Percentiles rank a stretch among this genome's conserved stretches.
These are phyloP conservation scores for Parauchenoglanis ngamensis DNA, from an alignment of 2,797 vertebrate species.

Conservation along the genomic window DNA sequence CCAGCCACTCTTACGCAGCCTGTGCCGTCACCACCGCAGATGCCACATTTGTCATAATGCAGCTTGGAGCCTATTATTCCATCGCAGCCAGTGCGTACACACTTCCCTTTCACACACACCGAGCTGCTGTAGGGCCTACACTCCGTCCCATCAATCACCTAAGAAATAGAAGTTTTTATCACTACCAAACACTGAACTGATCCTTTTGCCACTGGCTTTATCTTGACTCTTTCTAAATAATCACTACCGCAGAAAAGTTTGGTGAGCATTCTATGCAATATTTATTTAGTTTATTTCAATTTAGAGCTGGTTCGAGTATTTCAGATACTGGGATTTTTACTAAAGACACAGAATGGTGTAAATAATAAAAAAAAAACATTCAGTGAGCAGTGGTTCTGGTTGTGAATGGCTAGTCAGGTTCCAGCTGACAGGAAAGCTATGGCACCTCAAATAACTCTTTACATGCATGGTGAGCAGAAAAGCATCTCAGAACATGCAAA, in stretches of 20 bases:
- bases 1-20: conserved; percentile 89
- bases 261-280: not conserved
- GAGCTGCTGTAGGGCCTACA: conserved; percentile 94
- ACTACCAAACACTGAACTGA: not conserved
- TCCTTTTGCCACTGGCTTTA: not conserved
- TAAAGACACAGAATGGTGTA: not conserved
- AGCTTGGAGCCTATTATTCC: conserved; percentile 96
- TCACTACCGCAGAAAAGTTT: no score
- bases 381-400: not conserved
- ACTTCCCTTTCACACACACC: conserved; percentile 91
- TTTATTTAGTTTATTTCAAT: not conserved
- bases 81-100: conserved; percentile 91
- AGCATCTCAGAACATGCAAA: not conserved
- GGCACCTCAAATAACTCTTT: not conserved
- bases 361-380: not conserved
- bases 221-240: not conserved
- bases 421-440: not conserved
- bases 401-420: not conserved
- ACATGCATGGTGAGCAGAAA: not conserved
- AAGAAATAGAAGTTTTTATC: conserved; percentile 12
- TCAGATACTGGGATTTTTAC: not conserved
- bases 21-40: conserved; percentile 92
- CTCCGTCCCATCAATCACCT: conserved; percentile 85
- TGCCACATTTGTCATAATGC: conserved; percentile 92
- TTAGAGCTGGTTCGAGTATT: not conserved